phyloP scores from a whole-genome alignment of 2,888 invertebrate species.

The Leucoma salicis region DNA sequence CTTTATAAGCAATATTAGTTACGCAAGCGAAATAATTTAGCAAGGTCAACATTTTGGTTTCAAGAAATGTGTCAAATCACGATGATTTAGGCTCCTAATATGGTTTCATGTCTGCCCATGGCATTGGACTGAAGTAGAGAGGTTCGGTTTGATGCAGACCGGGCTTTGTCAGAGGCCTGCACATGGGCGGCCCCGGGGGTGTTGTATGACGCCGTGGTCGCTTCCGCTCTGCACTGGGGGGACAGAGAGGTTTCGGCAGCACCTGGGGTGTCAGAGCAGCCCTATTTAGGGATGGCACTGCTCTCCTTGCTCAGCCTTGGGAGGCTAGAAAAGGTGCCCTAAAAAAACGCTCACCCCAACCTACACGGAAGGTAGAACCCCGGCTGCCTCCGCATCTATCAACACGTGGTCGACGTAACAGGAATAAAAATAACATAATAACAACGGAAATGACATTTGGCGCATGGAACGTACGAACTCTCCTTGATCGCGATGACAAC shows the following conservation, averaged over 20 bases:
- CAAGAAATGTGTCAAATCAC: no score
- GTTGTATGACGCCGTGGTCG: no score
- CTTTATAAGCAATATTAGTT: no score
- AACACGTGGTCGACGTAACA: not conserved
- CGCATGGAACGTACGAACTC: slow-evolving; percentile 4
- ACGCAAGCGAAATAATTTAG: no score
- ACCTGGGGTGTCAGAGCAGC: slow-evolving; percentile 22
- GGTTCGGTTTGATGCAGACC: not conserved
- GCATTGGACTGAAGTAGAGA: slow-evolving; percentile 8
- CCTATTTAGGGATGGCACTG: slow-evolving; percentile 31
- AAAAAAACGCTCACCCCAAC: slow-evolving; percentile 20
- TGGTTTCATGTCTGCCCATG: no score
- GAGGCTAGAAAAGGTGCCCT: slow-evolving; percentile 31
- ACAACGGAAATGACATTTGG: not conserved
- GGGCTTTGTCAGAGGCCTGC: not conserved
- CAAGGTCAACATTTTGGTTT: no score
- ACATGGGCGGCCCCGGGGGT: not conserved
- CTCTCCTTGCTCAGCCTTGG: slow-evolving; percentile 20
- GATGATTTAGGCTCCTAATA: no score
- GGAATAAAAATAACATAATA: not conserved
- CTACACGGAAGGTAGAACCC: not conserved
- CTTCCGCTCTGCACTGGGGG: slow-evolving; percentile 7
- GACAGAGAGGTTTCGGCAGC: slow-evolving; percentile 8
- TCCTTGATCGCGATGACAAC: slow-evolving; percentile 14
- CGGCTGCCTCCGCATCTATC: not conserved